A percentile compares a stretch with the other conserved stretches of the same genome.
Conservation (phyloP, 2,888 invertebrate species). For the Invenusta paracnida region DNA sequence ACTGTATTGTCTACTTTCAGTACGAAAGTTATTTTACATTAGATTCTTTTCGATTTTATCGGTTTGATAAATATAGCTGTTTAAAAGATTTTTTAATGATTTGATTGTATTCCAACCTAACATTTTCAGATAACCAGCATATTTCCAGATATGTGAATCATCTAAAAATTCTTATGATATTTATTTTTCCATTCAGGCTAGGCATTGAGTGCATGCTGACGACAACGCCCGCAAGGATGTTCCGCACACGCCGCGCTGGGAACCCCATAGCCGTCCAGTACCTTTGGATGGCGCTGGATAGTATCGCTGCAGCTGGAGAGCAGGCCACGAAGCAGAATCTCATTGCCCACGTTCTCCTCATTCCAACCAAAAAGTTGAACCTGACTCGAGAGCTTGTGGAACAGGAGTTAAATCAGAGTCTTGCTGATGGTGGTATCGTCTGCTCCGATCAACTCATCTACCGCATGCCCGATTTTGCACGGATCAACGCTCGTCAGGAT, state of each 20-base stretch:
- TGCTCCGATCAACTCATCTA: background rate
- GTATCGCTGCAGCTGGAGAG: background rate
- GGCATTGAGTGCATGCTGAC: too few relatives aligned
- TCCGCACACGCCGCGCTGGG: conserved; percentile 1
- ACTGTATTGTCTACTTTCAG: too few relatives aligned
- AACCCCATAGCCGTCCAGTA: conserved; percentile 7
- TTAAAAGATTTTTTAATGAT: too few relatives aligned
- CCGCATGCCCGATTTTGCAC: background rate
- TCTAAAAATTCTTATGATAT: too few relatives aligned
- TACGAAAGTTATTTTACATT: too few relatives aligned
- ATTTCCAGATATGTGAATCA: too few relatives aligned
- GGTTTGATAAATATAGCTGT: too few relatives aligned
- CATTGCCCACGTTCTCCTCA: background rate
- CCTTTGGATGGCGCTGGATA: background rate
- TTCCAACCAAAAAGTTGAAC: background rate
- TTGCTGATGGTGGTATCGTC: background rate
- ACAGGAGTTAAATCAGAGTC: background rate
- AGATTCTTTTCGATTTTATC: too few relatives aligned
- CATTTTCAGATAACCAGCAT: too few relatives aligned
- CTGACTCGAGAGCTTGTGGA: background rate
- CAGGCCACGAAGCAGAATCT: background rate
- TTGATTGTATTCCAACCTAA: too few relatives aligned
- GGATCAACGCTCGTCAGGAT: background rate
- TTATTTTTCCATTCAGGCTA: too few relatives aligned
- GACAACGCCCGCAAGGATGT: too few relatives aligned